A percentile compares a stretch with the other conserved stretches of the same genome.
Evolutionary conservation across 1,140 invertebrate genomes (phyloP).

Genomic region (Homalodisca vitripennis): DNA sequence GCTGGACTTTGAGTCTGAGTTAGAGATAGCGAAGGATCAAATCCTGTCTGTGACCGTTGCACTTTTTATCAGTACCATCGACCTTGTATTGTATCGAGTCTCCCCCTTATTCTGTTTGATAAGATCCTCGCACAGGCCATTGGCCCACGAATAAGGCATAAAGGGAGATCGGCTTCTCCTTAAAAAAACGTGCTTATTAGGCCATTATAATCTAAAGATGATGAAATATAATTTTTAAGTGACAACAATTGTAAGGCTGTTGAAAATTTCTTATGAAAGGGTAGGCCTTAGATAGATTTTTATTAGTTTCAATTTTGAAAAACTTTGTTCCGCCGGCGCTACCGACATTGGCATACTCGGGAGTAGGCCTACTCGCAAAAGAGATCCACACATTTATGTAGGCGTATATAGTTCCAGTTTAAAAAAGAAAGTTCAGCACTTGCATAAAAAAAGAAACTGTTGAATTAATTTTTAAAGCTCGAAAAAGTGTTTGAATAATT

Average conservation of each 20-base stretch:
- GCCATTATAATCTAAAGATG: slow-evolving; percentile 17
- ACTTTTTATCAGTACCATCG: no score
- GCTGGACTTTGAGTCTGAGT: no score
- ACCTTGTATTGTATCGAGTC: no score
- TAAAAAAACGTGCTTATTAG: slow-evolving; percentile 2
- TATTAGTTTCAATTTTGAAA: neutral
- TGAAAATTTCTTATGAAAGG: slow-evolving; percentile 11
- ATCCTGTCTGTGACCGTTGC: no score
- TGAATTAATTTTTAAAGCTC: neutral
- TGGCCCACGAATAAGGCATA: no score
- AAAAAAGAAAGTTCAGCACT: neutral
- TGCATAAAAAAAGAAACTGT: neutral
- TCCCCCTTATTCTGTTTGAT: no score
- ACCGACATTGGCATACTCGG: neutral
- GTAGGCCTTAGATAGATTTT: neutral
- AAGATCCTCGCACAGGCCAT: no score
- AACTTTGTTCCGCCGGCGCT: neutral
- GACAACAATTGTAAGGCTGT: slow-evolving; percentile 17
- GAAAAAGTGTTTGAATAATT: neutral
- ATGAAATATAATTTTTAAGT: slow-evolving; percentile 15
- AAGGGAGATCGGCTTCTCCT: no score
- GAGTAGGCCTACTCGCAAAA: neutral
- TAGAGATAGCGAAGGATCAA: no score
- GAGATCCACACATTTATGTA: slow-evolving; percentile 1
- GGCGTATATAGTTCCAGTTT: neutral